Conservation (phyloP, 2,888 invertebrate genomes). For the Amiota mariae region DNA sequence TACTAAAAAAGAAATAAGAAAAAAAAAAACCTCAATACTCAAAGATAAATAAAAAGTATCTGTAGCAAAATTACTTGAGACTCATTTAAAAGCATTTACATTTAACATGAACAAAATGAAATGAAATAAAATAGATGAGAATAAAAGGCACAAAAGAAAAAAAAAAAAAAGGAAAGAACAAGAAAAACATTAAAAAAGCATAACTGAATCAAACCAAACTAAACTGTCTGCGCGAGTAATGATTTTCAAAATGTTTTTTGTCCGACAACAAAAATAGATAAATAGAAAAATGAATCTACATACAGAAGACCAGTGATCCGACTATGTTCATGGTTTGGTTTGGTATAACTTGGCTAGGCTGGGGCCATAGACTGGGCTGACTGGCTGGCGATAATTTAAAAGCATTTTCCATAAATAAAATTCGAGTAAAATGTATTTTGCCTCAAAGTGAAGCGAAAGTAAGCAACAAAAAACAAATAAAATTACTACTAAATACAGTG, state of each 20-base stretch:
- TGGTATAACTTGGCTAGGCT: constrained; percentile 14
- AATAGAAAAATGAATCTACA: background rate
- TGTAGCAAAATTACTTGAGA: too few species aligned
- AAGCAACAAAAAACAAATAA: constrained; percentile 48
- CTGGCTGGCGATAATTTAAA: constrained; percentile 50
- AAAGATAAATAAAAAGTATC: too few species aligned
- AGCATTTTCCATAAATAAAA: constrained; percentile 66
- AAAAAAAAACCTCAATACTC: too few species aligned
- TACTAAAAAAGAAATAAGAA: background rate
- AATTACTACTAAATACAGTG: background rate
- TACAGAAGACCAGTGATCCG: constrained; percentile 3
- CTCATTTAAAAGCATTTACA: too few species aligned
- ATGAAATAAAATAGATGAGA: too few species aligned
- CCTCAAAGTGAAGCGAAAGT: constrained; percentile 40
- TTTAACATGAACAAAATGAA: too few species aligned
- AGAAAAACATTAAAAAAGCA: too few species aligned
- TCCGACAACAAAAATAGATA: background rate
- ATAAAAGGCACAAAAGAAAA: too few species aligned
- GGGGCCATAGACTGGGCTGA: constrained; percentile 33
- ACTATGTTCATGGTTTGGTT: constrained; percentile 4
- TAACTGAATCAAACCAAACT: background rate
- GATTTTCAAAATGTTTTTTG: constrained; percentile 20
- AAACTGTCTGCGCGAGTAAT: constrained; percentile 16
- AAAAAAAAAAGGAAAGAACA: too few species aligned
- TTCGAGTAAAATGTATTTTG: background rate